phyloP scores from a whole-genome alignment of 2,888 invertebrate species.

The Toxonevra muliebris region DNA sequence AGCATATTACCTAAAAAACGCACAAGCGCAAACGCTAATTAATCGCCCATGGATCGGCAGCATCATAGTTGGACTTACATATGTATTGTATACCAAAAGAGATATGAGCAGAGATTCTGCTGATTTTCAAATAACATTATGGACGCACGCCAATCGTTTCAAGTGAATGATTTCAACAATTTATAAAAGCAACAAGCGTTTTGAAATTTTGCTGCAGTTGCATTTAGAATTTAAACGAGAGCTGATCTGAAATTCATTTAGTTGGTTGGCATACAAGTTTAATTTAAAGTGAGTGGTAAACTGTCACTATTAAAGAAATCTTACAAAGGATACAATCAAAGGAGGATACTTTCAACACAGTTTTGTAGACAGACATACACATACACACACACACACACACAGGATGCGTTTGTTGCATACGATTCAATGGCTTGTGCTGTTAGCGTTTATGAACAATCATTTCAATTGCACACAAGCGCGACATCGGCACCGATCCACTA shows the following conservation, averaged over 20 bases:
- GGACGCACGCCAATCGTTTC: constrained; percentile 60
- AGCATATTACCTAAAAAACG: constrained; percentile 36
- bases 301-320: no score
- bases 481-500: constrained; percentile 16
- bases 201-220: constrained; percentile 57
- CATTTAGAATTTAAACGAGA: constrained; percentile 42
- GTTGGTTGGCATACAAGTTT: background rate
- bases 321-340: background rate
- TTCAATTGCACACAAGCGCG: constrained; percentile 7
- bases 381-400: background rate
- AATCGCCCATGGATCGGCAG: constrained; percentile 42
- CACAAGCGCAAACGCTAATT: constrained; percentile 37
- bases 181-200: constrained; percentile 59
- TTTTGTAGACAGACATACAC: no score
- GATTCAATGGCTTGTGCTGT: no score
- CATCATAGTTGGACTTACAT: background rate
- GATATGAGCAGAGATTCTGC: constrained; percentile 4
- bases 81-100: no score
- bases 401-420: no score
- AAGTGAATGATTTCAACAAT: constrained; percentile 54
- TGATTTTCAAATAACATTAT: constrained; percentile 28
- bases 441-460: no score
- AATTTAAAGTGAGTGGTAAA: background rate
- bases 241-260: constrained; percentile 14
- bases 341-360: no score